These are phyloP conservation scores for Apis laboriosa DNA, from an alignment of 1,140 invertebrate species.

Conservation along the genomic window DNA sequence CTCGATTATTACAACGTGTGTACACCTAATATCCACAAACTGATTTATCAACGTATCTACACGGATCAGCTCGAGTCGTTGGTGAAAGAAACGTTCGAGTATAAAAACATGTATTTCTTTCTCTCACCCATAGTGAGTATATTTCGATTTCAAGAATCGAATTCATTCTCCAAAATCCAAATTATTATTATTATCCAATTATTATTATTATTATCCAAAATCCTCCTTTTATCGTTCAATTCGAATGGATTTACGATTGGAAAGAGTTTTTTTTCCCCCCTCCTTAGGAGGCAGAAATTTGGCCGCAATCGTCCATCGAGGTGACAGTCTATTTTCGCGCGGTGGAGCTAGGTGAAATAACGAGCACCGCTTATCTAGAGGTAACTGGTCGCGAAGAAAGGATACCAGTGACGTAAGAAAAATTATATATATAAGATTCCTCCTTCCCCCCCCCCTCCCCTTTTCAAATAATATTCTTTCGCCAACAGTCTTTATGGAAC, in stretches of 20 bases:
- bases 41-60: constrained; percentile 70
- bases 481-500: constrained; percentile 63
- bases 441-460: too few relatives aligned
- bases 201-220: too few relatives aligned
- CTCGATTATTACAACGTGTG: constrained; percentile 67
- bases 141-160: neutral
- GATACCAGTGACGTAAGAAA: constrained; percentile 68
- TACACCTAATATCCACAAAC: constrained; percentile 58
- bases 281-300: constrained; percentile 69
- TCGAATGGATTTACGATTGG: too few relatives aligned
- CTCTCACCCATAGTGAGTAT: constrained; percentile 65
- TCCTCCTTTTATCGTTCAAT: too few relatives aligned
- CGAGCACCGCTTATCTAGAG: constrained; percentile 72
- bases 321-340: constrained; percentile 71
- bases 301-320: constrained; percentile 67
- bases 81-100: constrained; percentile 65
- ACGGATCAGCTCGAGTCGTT: constrained; percentile 67
- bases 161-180: too few relatives aligned
- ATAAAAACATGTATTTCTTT: constrained; percentile 59
- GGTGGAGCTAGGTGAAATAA: constrained; percentile 60
- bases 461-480: neutral
- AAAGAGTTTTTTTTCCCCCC: too few relatives aligned
- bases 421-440: neutral
- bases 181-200: too few relatives aligned
- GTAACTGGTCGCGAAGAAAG: constrained; percentile 70